Base-by-base conservation (phyloP, 2,888 invertebrate genomes). In the Drosophila cognata region DNA sequence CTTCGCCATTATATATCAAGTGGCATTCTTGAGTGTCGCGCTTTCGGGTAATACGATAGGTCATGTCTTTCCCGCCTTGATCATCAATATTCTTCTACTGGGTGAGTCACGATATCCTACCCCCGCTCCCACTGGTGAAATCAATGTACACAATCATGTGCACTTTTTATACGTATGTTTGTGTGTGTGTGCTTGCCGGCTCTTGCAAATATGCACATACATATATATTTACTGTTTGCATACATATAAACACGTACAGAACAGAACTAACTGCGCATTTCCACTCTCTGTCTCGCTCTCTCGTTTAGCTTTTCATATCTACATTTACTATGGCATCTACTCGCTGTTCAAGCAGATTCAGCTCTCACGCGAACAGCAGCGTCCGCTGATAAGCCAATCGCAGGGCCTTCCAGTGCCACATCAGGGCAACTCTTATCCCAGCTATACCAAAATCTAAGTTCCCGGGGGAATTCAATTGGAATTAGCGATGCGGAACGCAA, bases 331-430 rank as follows among this genome's bases (percentile, higher is more conserved):
- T 31, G 88, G 84, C 10, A 81, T 92, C 18, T 92, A 90, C 46
- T 89, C 91, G 48, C 75, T 91, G 4, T 92, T 71, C 61, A 84
- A 86, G 63, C 70, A 85, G 5, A 85, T 91, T 48, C 89, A 90
- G 43, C 64, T 53, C 7, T 71, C 70, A n/a, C 74, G 81, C 21
- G 90, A 91, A 11, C 70, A 87, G 18, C 82, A 88, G 33, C 82
- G 73, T 29, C 80, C 82, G n/a, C 68, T 91, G 33, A 77, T 88
- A 13, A 4, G 3, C 10, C 31, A 60, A 10, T 3, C 58, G 4
- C 35, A 52, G 18, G 21, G 33, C 10, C 3, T 11, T 4, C 2
- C 43, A 10, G n/a, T 33, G 25, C 51, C 51, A 4, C 31, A 43
- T 4, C 64, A 70, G 57, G 73, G 55, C 31, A 50, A 72, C 16